Base-by-base conservation (phyloP, 2,888 invertebrate genomes). In the Drosophila multiciliata region DNA sequence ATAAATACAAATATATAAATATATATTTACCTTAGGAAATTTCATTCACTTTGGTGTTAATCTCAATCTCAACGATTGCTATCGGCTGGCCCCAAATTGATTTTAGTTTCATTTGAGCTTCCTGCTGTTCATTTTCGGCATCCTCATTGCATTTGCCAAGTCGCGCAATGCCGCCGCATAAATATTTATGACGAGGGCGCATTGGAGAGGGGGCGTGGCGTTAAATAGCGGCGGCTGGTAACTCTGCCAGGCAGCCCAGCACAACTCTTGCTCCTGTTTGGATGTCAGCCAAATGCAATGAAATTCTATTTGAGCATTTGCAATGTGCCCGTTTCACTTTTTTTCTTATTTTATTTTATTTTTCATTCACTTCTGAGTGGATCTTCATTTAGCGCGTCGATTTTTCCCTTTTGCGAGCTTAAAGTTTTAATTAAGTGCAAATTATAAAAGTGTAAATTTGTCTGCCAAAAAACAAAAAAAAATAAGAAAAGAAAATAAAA, bases 361-460 rank as follows among this genome's bases (percentile, higher is more conserved):
- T 26, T 20, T 17, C 11, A 23, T 64, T 68, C 52, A n/a, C 15
- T 38, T 54, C 20, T 65, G 71, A 80, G 71, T 70, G 73, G 62
- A 67, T 74, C 80, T 74, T 65, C 62, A 67, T 69, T 71, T 68
- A 59, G 53, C 63, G 64, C 62, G 72, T 66, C 48, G 58, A 63
- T 50, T 61, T 66, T 60, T 61, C 53, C 36, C 58, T 57, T 61
- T 61, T 53, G 26, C 20, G 58, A 40, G 68, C 60, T 80, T 75
- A 57, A 69, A 84, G 75, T 89, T 87, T 87, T 87, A 87, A 87
- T 90, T 87, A 87, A 90, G 87, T 89, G 89, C 85, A 89, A 87
- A 89, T 87, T 90, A 82, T 76, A 80, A 80, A 78, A 78, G 89
- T 83, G 81, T 75, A 62, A 73, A 73, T 77, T 75, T 82, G 42